A percentile compares a stretch with the other conserved stretches of the same genome.
phyloP scores from a whole-genome alignment of 2,113 vertebrate species.

The Oryzias woworae region DNA sequence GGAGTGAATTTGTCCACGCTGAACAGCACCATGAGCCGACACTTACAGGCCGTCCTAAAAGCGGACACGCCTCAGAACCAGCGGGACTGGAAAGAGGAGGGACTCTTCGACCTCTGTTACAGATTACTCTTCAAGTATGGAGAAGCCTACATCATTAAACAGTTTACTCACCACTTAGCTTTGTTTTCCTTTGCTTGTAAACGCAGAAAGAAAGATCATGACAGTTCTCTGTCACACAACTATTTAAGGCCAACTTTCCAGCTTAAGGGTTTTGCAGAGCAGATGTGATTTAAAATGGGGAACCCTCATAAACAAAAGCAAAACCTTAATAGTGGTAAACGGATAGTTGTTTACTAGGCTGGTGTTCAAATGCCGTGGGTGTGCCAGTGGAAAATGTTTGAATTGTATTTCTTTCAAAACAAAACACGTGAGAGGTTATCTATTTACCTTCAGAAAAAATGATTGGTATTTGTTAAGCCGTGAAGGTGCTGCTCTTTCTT shows the following conservation, averaged over 20 bases:
- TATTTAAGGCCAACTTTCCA: conserved; percentile 4
- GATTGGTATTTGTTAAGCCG: not conserved
- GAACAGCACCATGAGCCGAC: conserved; percentile 70
- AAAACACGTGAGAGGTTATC: conserved; percentile 16
- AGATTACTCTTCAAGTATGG: conserved; percentile 82
- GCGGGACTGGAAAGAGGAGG: conserved; percentile 78
- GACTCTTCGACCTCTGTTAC: conserved; percentile 82
- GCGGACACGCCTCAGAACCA: conserved; percentile 45
- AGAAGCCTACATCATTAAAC: conserved; percentile 34
- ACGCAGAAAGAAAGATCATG: conserved; percentile 26
- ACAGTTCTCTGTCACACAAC: not conserved
- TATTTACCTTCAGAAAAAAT: conserved; percentile 2
- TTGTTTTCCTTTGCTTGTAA: conserved; percentile 46
- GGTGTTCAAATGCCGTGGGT: not conserved
- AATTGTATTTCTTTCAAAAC: not conserved
- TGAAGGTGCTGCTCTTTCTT: not conserved
- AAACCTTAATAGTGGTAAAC: not conserved
- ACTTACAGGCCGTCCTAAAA: conserved; percentile 76
- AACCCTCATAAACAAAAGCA: not conserved
- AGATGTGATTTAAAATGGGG: not conserved
- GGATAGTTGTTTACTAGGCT: not conserved
- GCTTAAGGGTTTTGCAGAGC: not conserved
- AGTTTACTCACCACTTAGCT: conserved; percentile 42
- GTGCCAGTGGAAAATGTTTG: conserved; percentile 22
- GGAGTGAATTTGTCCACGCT: conserved; percentile 73